phyloP scores from a whole-genome alignment of 2,797 vertebrate species.

The Cynopterus sphinx region DNA sequence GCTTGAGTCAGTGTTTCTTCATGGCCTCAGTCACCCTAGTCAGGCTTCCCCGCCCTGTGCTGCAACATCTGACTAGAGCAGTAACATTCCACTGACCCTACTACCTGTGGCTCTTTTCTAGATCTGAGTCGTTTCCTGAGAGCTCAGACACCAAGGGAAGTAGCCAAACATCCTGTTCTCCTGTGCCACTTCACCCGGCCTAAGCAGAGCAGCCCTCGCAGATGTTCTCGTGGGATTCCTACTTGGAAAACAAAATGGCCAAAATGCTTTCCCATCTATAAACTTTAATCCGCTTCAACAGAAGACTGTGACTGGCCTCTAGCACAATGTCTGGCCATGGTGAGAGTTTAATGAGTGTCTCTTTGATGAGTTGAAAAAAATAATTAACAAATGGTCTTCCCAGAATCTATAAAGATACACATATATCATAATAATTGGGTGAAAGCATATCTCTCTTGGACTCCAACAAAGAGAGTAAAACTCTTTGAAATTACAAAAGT shows the following conservation, averaged over 20 bases:
- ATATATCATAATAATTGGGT: conserved; percentile 46
- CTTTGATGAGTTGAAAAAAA: neutral
- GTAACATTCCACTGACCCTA: neutral
- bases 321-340: neutral
- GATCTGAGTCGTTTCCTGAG: neutral
- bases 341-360: neutral
- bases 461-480: conserved; percentile 29
- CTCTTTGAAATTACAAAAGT: conserved; percentile 11
- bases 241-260: neutral
- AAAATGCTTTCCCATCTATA: neutral
- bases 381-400: conserved; percentile 26
- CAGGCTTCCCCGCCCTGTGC: neutral
- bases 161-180: neutral
- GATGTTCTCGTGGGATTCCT: neutral
- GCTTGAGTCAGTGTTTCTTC: neutral
- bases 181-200: neutral
- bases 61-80: neutral
- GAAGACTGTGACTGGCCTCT: neutral
- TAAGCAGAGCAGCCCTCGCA: neutral
- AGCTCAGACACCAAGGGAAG: neutral
- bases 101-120: neutral
- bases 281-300: neutral
- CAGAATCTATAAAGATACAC: conserved; percentile 19
- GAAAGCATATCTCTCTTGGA: neutral
- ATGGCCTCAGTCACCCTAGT: neutral